phyloP scores from a whole-genome alignment of 2,113 vertebrate genomes.

The Procavia capensis region DNA sequence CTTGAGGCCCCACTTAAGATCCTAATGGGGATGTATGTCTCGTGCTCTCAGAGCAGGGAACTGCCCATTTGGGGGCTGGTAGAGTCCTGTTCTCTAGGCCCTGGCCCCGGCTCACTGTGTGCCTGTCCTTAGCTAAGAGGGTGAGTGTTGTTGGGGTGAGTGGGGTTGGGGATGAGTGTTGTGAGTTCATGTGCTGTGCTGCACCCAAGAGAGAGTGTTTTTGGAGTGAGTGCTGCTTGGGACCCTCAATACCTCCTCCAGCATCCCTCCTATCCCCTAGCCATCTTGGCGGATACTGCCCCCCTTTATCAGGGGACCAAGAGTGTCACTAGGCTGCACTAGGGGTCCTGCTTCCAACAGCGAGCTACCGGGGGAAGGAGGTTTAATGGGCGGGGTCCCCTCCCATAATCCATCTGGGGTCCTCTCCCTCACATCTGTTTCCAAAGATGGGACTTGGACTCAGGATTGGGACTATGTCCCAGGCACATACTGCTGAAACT shows the following conservation, averaged over 20 bases:
- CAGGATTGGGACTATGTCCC: too few relatives aligned
- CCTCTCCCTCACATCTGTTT: too few relatives aligned
- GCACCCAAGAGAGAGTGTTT: too few relatives aligned
- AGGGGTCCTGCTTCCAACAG: conserved; percentile 58
- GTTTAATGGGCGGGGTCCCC: not conserved
- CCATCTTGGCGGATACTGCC: conserved; percentile 67
- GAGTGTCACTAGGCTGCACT: conserved; percentile 71
- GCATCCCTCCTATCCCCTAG: not conserved
- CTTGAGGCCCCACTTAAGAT: conserved; percentile 62
- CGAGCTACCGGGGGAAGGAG: not conserved
- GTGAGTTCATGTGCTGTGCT: too few relatives aligned
- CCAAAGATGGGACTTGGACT: not conserved
- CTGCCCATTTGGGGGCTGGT: not conserved
- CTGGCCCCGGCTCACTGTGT: conserved; percentile 72
- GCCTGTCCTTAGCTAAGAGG: conserved; percentile 69
- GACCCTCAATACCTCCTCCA: not conserved
- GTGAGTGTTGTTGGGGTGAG: conserved; percentile 70
- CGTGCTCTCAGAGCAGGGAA: conserved; percentile 61
- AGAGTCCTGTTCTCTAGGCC: conserved; percentile 2
- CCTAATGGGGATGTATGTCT: conserved; percentile 76
- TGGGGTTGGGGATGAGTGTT: too few relatives aligned
- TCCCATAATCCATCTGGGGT: not conserved
- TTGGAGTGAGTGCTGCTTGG: too few relatives aligned
- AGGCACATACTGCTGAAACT: not conserved
- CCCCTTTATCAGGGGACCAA: conserved; percentile 59